Evolutionary conservation across 2,113 vertebrate genomes (phyloP), one percentile per base, ranked within the genome.

Genomic region (Nothocercus nigrocapillus): DNA sequence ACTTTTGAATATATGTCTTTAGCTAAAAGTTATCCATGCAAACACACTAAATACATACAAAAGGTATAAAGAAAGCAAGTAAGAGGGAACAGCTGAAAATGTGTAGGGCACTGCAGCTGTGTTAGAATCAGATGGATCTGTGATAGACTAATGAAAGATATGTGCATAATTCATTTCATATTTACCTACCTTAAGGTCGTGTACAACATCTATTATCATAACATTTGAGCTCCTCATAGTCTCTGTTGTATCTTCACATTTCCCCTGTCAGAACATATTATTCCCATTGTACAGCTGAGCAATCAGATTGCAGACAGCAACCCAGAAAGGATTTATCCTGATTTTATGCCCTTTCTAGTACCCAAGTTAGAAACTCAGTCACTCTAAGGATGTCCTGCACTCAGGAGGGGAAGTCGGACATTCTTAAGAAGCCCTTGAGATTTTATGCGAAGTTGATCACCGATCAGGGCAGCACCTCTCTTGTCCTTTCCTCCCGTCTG

Each of bases 121-220:
- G 86, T n/a, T 96, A 90, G 82, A 95, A 91, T 89, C 47, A 74
- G 47, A 86, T 51, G 40, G 51, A 61, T 88, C 61, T 89, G 64
- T 64, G 83, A 78, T 68, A 62, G 83, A 56, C 86, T 86, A 93
- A 95, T 84, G 90, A 94, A 95, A 93, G 85, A 81, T 95, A 93
- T 76, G 80, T 88, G 88, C 95, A 90, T 95, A 95, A 93, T 93
- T 95, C 2, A 4, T 93, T 93, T 95, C 77, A 75, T 91, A 91
- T 95, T 96, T 88, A 92, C 92, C 93, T 92, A 73, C 80, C 96
- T 94, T 96, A 94, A 86, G 83, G 92, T 88, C 77, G 79, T 66
- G 88, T 91, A 88, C 66, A 90, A 88, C 66, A 64, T 90, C 73
- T 91, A 95, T 91, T 97, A 94, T 95, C 87, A 80, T 92, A 95